Evolutionary conservation across 2,797 vertebrate species (phyloP), one percentile per base, ranked within the genome.

Genomic region (Anguilla obscura): DNA sequence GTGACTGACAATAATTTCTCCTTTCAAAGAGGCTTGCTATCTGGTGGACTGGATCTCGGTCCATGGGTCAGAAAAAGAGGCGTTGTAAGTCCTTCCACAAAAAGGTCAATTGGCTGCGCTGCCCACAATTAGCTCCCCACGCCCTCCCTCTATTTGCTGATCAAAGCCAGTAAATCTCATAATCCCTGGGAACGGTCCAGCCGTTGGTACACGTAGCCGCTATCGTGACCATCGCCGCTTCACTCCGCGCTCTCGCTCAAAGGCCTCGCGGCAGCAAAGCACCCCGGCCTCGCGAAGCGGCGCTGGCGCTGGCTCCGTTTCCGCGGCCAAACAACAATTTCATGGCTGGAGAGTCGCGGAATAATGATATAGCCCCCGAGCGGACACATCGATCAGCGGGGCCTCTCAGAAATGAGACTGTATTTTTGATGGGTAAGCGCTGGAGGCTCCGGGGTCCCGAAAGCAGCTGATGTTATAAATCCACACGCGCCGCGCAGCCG

Each of bases 281-380:
- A 90, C 88, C 12, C 21, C 48, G 85, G 40, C 40, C 24, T 52
- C 40, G 50, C 45, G 6, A 48, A 71, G 63, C 3, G 27, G 40
- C 40, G 40, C 40, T 0, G 40, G 63, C 54, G 7, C 36, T 0
- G 58, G 27, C 58, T 83, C 74, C 58, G 8, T 80, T n/a, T 63
- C 24, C 86, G 0, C 90, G 93, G 88, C 91, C 92, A 94, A 93
- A 94, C 93, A 94, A 93, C 93, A 93, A 94, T 94, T 93, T 94
- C 92, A 95, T 88, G 93, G 92, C 90, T 92, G 93, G 89, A 88
- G 90, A 90, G 91, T 92, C 91, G 79, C 89, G 91, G 89, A 93
- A 92, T 94, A 93, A 94, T 94, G 94, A 92, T 91, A 93, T 88
- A 92, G 90, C 91, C 89, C 86, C 89, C 83, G 48, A 92, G 91